Percentiles rank a stretch among this genome's conserved stretches.
Evolutionary conservation across 1,140 invertebrate genomes (phyloP).

Genomic region (Drosophila trapezifrons): DNA sequence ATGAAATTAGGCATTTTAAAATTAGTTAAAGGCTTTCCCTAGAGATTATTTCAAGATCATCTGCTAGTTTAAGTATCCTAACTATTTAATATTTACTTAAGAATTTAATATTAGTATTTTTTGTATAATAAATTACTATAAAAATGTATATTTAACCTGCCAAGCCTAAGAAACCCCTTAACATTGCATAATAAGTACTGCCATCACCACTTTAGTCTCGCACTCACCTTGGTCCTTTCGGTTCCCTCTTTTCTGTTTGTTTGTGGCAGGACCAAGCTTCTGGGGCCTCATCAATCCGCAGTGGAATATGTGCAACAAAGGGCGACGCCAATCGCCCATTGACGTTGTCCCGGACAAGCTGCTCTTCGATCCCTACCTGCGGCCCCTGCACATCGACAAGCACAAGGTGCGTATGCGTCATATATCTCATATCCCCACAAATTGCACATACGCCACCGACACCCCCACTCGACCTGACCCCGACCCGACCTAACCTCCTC

Average conservation of each 20-base stretch:
- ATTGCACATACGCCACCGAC: background rate
- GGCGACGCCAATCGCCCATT: constrained; percentile 96
- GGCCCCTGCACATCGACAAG: constrained; percentile 94
- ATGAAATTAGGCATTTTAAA: too few relatives aligned
- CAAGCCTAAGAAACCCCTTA: too few relatives aligned
- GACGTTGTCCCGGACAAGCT: constrained; percentile 96
- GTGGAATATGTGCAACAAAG: constrained; percentile 97
- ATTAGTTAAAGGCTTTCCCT: too few relatives aligned
- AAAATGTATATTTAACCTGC: too few relatives aligned
- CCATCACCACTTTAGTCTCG: background rate
- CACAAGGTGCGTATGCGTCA: constrained; percentile 89
- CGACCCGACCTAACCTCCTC: background rate
- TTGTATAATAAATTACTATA: too few relatives aligned
- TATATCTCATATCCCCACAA: background rate
- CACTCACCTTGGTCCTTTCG: constrained; percentile 7
- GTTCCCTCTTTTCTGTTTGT: constrained; percentile 57
- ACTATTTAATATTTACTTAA: background rate
- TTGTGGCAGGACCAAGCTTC: constrained; percentile 94
- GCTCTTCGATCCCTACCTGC: constrained; percentile 96
- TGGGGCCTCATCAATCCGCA: constrained; percentile 98
- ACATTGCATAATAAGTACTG: too few relatives aligned
- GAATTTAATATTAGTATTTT: too few relatives aligned
- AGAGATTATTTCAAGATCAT: too few relatives aligned
- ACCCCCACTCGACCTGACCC: background rate
- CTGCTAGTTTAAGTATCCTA: background rate